Evolutionary conservation across 2,888 invertebrate species (phyloP).

Genomic region (Pogonocherus hispidulus): DNA sequence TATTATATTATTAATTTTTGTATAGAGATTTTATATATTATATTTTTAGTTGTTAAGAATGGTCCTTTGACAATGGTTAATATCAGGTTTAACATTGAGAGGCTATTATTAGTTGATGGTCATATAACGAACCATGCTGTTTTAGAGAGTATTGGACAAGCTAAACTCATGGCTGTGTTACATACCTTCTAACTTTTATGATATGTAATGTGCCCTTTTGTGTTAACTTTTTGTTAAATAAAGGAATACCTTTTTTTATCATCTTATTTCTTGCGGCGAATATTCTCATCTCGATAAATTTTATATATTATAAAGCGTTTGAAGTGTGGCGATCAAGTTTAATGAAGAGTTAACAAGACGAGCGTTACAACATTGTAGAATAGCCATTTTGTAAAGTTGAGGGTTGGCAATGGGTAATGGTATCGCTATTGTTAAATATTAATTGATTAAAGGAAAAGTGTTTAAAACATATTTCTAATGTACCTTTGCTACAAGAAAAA

Average conservation of each 20-base stretch:
- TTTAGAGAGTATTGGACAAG: constrained; percentile 46
- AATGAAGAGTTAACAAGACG: constrained; percentile 60
- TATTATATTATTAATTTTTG: constrained; percentile 52
- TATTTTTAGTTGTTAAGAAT: constrained; percentile 50
- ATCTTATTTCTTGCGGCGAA: constrained; percentile 39
- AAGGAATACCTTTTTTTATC: constrained; percentile 43
- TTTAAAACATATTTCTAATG: constrained; percentile 60
- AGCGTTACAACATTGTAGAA: constrained; percentile 54
- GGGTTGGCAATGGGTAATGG: constrained; percentile 62
- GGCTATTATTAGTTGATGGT: constrained; percentile 56
- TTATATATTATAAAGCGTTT: constrained; percentile 35
- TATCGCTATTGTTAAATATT: constrained; percentile 59
- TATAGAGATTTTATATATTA: constrained; percentile 59
- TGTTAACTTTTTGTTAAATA: constrained; percentile 63
- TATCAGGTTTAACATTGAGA: constrained; percentile 54
- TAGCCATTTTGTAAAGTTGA: constrained; percentile 59
- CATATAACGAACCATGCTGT: constrained; percentile 61
- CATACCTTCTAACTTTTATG: constrained; percentile 55
- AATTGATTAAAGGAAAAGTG: constrained; percentile 55
- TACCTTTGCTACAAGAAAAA: constrained; percentile 59
- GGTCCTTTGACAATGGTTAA: constrained; percentile 62
- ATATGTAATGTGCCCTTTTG: constrained; percentile 53
- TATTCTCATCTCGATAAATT: constrained; percentile 42
- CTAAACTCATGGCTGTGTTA: constrained; percentile 61
- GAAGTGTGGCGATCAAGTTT: constrained; percentile 44